Conservation (phyloP, 2,888 invertebrate genomes). For the Antheraea assamensis region DNA sequence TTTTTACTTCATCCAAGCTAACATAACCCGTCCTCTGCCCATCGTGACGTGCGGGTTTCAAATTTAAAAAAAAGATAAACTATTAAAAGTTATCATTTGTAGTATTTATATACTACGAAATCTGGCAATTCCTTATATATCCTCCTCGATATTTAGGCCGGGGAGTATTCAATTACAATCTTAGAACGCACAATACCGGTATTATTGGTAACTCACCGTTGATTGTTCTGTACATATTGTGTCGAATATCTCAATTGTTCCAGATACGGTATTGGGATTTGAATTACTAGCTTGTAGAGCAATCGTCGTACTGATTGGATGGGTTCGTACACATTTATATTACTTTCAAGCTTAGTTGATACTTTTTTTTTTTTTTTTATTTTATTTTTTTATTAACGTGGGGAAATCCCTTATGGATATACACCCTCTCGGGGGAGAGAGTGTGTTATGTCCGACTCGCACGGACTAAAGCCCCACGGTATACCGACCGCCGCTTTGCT, state of each 20-base stretch:
- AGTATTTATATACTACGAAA: neutral
- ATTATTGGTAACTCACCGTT: neutral
- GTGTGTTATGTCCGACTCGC: no score
- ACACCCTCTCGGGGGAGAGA: no score
- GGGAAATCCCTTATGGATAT: no score
- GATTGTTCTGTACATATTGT: conserved; percentile 4
- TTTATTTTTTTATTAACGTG: no score
- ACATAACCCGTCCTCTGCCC: no score
- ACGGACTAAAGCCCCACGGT: no score
- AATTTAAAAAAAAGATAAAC: neutral
- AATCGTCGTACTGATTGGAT: conserved; percentile 10
- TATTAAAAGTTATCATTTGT: neutral
- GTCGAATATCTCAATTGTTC: conserved; percentile 11
- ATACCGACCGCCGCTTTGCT: no score
- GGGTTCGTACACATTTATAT: neutral
- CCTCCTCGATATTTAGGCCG: neutral
- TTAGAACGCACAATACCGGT: conserved; percentile 3
- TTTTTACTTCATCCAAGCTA: no score
- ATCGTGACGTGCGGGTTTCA: no score
- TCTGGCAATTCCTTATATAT: neutral
- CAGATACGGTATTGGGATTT: conserved; percentile 14
- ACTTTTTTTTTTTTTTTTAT: no score
- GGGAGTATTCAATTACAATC: neutral
- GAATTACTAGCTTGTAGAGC: conserved; percentile 2
- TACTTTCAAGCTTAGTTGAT: neutral